phyloP scores from a whole-genome alignment of 2,797 vertebrate genomes.

The Anisognathus igniventris region DNA sequence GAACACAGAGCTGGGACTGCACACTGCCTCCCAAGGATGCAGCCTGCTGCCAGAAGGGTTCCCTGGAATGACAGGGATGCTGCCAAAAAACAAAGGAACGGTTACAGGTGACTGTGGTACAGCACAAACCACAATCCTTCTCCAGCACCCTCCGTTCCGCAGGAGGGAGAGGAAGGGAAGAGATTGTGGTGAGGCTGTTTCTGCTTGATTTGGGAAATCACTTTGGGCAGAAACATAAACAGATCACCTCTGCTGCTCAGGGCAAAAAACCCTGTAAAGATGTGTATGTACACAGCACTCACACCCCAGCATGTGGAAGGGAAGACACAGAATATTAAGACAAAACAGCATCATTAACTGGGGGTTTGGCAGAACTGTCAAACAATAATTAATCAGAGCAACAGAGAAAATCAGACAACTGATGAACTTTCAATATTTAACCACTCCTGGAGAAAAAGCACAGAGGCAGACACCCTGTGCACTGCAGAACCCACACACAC shows the following conservation, averaged over 20 bases:
- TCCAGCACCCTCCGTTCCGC: fast-evolving
- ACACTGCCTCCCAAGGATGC: neutral
- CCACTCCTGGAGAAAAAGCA: neutral
- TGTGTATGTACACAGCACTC: fast-evolving
- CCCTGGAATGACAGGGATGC: fast-evolving
- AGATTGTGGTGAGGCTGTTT: fast-evolving
- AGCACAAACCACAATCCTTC: fast-evolving
- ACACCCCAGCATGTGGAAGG: fast-evolving
- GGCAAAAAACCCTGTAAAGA: neutral
- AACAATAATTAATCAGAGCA: neutral
- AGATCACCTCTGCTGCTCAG: neutral
- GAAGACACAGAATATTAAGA: neutral
- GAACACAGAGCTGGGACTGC: fast-evolving
- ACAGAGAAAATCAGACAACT: neutral
- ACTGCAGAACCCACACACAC: neutral
- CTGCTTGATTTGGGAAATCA: neutral
- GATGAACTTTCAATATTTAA: neutral
- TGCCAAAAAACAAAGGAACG: fast-evolving
- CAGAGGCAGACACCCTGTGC: neutral
- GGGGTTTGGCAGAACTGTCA: neutral
- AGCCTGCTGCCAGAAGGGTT: neutral
- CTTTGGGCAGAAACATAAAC: neutral
- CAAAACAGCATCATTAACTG: neutral
- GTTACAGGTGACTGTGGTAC: neutral
- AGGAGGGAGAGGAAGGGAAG: neutral